Evolutionary conservation across 2,113 vertebrate species (phyloP).

Genomic region (Nestor notabilis): DNA sequence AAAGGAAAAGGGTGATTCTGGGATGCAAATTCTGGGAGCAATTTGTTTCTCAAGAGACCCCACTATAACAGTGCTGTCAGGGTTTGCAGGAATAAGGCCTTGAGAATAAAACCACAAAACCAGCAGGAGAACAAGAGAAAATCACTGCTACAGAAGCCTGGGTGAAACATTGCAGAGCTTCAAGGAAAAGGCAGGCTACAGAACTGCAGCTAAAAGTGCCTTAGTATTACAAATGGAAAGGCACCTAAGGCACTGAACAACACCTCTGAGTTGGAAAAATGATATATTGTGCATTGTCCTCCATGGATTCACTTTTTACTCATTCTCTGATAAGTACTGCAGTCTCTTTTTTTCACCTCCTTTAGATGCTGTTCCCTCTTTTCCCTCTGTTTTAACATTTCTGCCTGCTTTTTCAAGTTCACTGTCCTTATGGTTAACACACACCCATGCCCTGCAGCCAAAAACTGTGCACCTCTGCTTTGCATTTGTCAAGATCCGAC

Average conservation of each 20-base stretch:
- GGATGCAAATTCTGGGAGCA: background rate
- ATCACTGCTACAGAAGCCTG: background rate
- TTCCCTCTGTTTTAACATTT: background rate
- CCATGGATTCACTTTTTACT: background rate
- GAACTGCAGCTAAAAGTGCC: background rate
- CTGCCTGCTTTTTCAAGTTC: background rate
- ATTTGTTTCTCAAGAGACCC: background rate
- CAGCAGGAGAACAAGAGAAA: background rate
- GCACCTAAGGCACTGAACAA: background rate
- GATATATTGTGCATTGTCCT: background rate
- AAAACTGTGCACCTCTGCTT: background rate
- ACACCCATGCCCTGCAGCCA: background rate
- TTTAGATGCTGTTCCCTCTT: background rate
- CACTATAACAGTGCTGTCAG: background rate
- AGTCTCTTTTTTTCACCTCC: background rate
- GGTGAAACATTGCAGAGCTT: background rate
- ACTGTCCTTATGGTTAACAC: background rate
- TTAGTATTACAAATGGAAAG: background rate
- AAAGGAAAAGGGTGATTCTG: background rate
- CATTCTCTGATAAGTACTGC: background rate
- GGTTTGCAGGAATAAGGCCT: background rate
- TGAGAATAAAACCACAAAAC: background rate
- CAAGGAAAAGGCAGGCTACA: background rate
- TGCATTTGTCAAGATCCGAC: background rate
- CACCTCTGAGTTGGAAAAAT: background rate